phyloP scores from a whole-genome alignment of 2,797 vertebrate species.

The Pampus argenteus region DNA sequence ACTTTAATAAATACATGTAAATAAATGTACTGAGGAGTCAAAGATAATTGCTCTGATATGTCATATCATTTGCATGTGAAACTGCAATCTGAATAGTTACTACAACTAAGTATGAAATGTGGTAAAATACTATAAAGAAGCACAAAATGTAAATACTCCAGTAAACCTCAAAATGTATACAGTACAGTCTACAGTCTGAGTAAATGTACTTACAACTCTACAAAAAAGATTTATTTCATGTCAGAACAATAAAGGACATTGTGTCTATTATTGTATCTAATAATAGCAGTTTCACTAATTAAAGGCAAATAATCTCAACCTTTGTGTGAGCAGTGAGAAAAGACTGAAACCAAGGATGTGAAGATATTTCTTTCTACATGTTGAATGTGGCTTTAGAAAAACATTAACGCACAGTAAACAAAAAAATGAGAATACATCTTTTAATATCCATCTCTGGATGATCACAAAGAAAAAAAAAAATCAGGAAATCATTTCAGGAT shows the following conservation, averaged over 20 bases:
- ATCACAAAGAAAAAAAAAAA: neutral
- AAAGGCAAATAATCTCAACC: neutral
- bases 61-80: neutral
- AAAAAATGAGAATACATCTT: neutral
- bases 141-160: too few species aligned
- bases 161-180: neutral
- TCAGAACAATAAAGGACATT: neutral
- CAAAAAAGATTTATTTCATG: neutral
- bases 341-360: neutral
- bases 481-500: neutral
- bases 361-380: neutral
- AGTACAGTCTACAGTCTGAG: neutral
- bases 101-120: too few species aligned
- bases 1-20: too few species aligned
- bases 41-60: neutral
- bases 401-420: constrained; percentile 3
- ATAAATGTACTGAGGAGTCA: neutral
- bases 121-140: neutral
- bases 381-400: neutral
- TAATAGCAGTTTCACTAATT: neutral
- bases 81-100: neutral
- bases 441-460: neutral
- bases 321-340: neutral
- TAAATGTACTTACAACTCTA: neutral
- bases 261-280: neutral